Base-by-base conservation (phyloP, 2,113 vertebrate species). In the Cnemophilus loriae region DNA sequence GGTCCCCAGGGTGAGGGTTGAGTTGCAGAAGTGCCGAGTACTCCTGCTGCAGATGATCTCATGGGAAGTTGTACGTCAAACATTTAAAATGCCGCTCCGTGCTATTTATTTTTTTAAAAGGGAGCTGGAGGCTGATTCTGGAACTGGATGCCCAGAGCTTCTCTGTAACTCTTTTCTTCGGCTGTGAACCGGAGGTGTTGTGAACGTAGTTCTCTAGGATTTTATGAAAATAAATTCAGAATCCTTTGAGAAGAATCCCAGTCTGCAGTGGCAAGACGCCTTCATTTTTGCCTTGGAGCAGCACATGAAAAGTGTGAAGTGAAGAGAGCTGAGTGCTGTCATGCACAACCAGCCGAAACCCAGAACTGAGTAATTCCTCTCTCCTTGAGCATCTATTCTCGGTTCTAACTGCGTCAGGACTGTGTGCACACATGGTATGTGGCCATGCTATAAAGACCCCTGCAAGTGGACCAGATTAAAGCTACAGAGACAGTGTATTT, bases 1-100 rank as follows among this genome's bases (percentile, higher is more conserved):
- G 90, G 90, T 95, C 86, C 88, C 85, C 84, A 41, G 90, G 89
- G 71, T 86, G 92, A 85, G 68, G 90, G 83, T 27, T 91, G 92
- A 65, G 74, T 19, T 90, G 65, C 84, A 77, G 75, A 18, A 84
- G 42, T 15, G 57, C 42, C 2, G 19, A 70, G 59, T 4, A 56
- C 90, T 96, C 44, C 80, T 75, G 88, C 83, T 92, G 85, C 64
- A 23, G 53, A 56, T 89, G 90, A 68, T 92, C 88, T 86, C 92
- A 21, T 78, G 95, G 90, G 96, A 78, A 71, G 80, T 41, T 42
- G 64, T 44, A 71, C 6, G 10, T 84, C 86, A 81, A 78, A 76
- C 73, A 13, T 64, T 22, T 30, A 75, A 92, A 93, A 77, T n/a
- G 64, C 91, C 0, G 7, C 84, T 86, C 2, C 1, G 9, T 84